phyloP scores from a whole-genome alignment of 2,113 vertebrate species.

The Bungarus multicinctus region DNA sequence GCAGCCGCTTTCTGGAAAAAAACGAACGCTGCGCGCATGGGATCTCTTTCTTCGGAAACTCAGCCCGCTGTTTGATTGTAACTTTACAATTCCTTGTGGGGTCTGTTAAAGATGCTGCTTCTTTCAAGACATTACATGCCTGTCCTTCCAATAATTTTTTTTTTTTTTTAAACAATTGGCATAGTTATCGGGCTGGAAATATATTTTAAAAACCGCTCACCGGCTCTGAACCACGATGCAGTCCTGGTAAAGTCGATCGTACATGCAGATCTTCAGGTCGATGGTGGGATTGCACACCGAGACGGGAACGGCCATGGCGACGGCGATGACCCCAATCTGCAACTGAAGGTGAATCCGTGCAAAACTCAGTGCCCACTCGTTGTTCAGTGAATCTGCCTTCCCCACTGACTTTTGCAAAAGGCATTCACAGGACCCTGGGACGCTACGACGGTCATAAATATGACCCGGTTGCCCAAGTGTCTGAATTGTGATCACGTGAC shows the following conservation, averaged over 20 bases:
- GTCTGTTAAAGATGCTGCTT: not conserved
- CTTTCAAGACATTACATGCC: not conserved
- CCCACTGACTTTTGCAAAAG: too few species aligned
- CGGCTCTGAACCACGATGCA: conserved; percentile 76
- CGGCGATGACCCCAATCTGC: conserved; percentile 65
- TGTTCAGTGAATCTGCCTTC: too few species aligned
- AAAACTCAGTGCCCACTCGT: rapidly evolving
- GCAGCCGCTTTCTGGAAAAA: not conserved
- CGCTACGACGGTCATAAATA: too few species aligned
- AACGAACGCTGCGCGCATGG: not conserved
- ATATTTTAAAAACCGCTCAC: conserved; percentile 58
- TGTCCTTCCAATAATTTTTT: not conserved
- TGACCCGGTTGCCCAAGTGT: too few species aligned
- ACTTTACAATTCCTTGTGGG: not conserved
- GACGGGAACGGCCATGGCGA: conserved; percentile 74
- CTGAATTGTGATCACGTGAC: too few species aligned
- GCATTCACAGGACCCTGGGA: too few species aligned
- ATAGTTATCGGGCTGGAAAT: not conserved
- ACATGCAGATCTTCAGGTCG: conserved; percentile 89
- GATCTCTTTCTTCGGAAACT: not conserved
- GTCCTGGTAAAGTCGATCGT: conserved; percentile 83
- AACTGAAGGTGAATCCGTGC: conserved; percentile 21
- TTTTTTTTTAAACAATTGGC: not conserved
- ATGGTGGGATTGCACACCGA: conserved; percentile 76
- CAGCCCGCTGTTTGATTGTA: not conserved